A percentile compares a stretch with the other conserved stretches of the same genome.
phyloP scores from a whole-genome alignment of 2,797 vertebrate genomes.

The Anableps anableps region DNA sequence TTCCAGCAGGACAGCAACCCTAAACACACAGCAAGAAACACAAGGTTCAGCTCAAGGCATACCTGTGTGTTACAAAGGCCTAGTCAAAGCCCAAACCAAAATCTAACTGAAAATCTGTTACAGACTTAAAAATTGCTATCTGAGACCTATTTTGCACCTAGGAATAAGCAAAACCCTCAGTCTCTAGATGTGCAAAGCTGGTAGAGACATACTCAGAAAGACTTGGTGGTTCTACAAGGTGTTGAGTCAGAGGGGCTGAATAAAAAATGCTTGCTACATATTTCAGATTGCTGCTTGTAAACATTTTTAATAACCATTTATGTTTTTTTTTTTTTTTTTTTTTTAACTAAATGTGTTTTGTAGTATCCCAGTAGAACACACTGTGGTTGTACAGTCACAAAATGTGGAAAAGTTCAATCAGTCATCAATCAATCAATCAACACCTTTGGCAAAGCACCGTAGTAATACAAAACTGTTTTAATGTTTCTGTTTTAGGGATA shows the following conservation, averaged over 20 bases:
- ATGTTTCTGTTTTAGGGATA: conserved; percentile 85
- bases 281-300: neutral
- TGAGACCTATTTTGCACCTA: too few species aligned
- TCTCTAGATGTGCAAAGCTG: neutral
- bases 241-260: neutral
- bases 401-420: neutral
- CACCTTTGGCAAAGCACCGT: neutral
- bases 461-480: neutral
- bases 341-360: neutral
- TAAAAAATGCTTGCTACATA: neutral
- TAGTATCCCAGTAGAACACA: neutral
- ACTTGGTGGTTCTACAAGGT: neutral
- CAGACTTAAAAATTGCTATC: too few species aligned
- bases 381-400: neutral
- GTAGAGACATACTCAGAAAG: neutral
- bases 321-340: too few species aligned
- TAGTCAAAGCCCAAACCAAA: too few species aligned
- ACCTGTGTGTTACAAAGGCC: too few species aligned
- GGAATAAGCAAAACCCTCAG: too few species aligned
- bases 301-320: too few species aligned
- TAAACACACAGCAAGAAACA: neutral
- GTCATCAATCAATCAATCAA: too few species aligned
- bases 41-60: neutral
- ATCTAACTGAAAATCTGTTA: too few species aligned
- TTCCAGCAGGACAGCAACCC: neutral